Base-by-base conservation (phyloP, 1,140 invertebrate species). In the Neuroterus valhalla region DNA sequence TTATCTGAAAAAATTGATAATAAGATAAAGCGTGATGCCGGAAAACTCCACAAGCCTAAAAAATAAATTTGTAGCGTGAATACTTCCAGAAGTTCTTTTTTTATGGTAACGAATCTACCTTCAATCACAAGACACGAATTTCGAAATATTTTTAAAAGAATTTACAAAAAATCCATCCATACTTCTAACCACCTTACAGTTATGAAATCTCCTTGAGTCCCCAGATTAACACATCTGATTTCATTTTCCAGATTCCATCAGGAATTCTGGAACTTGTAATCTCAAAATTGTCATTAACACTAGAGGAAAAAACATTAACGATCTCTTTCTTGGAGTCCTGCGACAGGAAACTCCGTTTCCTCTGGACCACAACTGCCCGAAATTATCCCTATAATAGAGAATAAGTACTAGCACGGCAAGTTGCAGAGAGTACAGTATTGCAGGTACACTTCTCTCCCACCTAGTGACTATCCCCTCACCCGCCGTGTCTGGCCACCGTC, bases 251-350 rank as follows among this genome's bases (percentile, higher is more conserved):
- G 44, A 55, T 12, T 23, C 19, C 10, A 3, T 48, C n/a, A 14
- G 2, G 14, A 45, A 45, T 23, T 55, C 19, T 55, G 50, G 21
- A 55, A 55, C 23, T 55, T 55, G 21, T 21, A 23, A 23, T 55
- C 4, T 23, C 21, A 23, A 19, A 55, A 10, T 21, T 23, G 23
- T 55, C 19, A 55, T 55, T 21, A 55, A 55, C 50, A 19, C 50
- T 55, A 21, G 23, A 55, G 21, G 50, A 55, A 19, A 23, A 55
- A 21, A 55, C 50, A 21, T 55, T 21, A 55, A 21, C 50, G 23
- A 55, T 17, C 15, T 62, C 31, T 62, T 62, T 23, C 26, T n/a
- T 62, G 55, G 55, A 62, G 55, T 62, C 23, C 55, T 62, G 31
- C 31, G 55, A 26, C 31, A 62, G 55, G 31, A 62, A 62, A 62